Evolutionary conservation across 2,797 vertebrate species (phyloP).

Genomic region (Falco cherrug): DNA sequence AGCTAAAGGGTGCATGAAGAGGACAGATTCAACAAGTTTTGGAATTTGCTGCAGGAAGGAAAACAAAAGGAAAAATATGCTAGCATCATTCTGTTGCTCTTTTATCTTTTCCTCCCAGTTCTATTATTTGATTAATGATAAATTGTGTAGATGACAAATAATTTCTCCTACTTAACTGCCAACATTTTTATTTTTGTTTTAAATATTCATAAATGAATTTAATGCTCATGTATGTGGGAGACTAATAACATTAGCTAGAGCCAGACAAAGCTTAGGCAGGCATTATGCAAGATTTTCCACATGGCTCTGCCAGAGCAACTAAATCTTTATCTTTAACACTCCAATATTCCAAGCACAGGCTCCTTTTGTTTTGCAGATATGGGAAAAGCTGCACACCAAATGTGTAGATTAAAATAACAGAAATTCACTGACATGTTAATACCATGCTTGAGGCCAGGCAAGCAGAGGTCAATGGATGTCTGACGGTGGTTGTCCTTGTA

Average conservation of each 20-base stretch:
- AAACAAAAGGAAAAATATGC: neutral
- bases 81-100: neutral
- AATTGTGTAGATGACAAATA: neutral
- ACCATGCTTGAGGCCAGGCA: neutral
- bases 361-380: neutral
- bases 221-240: neutral
- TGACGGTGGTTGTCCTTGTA: neutral
- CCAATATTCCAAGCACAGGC: neutral
- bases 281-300: slow-evolving; percentile 10
- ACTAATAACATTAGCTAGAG: neutral
- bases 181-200: slow-evolving; percentile 38
- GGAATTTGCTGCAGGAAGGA: neutral
- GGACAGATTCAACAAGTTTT: neutral
- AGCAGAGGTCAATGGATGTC: neutral
- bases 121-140: slow-evolving; percentile 18
- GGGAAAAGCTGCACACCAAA: neutral
- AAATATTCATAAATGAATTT: slow-evolving; percentile 27
- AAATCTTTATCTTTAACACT: neutral
- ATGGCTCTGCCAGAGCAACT: neutral
- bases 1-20: neutral
- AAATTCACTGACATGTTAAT: neutral
- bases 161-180: neutral
- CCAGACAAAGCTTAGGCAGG: neutral
- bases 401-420: neutral
- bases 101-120: neutral